Conservation (phyloP, 2,797 vertebrate species). For the Galaxias olidus region DNA sequence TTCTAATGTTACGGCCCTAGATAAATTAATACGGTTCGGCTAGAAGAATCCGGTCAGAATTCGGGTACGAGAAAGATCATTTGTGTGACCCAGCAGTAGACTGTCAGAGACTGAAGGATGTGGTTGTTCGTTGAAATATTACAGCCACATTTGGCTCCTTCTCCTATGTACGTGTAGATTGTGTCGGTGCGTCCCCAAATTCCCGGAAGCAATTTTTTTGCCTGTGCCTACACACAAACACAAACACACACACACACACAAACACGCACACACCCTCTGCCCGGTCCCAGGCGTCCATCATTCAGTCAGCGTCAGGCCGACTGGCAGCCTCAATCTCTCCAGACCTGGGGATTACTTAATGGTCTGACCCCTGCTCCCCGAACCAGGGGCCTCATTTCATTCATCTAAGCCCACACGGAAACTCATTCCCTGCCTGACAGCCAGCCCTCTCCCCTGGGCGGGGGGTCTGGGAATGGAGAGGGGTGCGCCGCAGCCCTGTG, state of each 20-base stretch:
- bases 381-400: slow-evolving; percentile 74
- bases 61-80: too few relatives aligned
- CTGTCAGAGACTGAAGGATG: too few relatives aligned
- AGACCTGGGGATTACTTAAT: slow-evolving; percentile 74
- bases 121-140: too few relatives aligned
- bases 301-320: slow-evolving; percentile 62
- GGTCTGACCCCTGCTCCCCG: slow-evolving; percentile 71
- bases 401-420: slow-evolving; percentile 76
- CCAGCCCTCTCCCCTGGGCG: slow-evolving; percentile 58
- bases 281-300: slow-evolving; percentile 58
- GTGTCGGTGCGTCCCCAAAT: neutral
- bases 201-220: too few relatives aligned
- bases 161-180: neutral
- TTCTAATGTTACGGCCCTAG: slow-evolving; percentile 34
- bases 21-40: too few relatives aligned
- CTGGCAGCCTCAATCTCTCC: slow-evolving; percentile 72
- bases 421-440: slow-evolving; percentile 80
- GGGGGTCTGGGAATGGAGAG: slow-evolving; percentile 58
- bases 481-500: slow-evolving; percentile 59
- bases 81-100: too few relatives aligned
- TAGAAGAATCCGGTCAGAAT: too few relatives aligned
- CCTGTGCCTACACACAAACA: neutral
- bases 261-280: neutral
- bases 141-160: too few relatives aligned
- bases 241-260: neutral